phyloP scores from a whole-genome alignment of 1,140 invertebrate species.

The Nebria ingens region DNA sequence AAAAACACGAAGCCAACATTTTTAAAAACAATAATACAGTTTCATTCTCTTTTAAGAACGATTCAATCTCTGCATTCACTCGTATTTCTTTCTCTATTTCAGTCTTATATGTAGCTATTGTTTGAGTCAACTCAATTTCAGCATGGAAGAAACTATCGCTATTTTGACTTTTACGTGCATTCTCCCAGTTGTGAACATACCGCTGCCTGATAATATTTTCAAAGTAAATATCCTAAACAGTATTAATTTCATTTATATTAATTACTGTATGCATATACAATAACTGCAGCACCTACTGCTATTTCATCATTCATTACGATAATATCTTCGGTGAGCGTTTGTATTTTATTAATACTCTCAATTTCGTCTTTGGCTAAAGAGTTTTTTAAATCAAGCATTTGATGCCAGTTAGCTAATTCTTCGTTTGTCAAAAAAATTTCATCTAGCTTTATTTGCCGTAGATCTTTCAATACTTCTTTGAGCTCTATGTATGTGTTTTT shows the following conservation, averaged over 20 bases:
- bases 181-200: conserved; percentile 22
- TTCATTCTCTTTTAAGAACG: conserved; percentile 14
- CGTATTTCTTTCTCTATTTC: conserved; percentile 21
- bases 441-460: neutral
- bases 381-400: neutral
- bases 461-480: neutral
- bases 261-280: neutral
- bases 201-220: conserved; percentile 20
- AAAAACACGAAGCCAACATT: neutral
- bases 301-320: neutral
- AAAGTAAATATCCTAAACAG: conserved; percentile 19
- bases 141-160: conserved; percentile 12
- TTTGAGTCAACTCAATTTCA: conserved; percentile 14
- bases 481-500: neutral
- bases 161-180: conserved; percentile 20
- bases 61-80: conserved; percentile 22
- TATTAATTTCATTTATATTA: neutral
- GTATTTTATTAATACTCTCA: neutral
- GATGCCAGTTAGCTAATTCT: neutral
- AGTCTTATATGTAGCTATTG: conserved; percentile 14
- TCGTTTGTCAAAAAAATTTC: neutral
- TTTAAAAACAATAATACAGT: neutral
- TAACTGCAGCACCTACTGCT: neutral
- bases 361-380: neutral
- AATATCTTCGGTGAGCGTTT: neutral